A percentile compares a stretch with the other conserved stretches of the same genome.
phyloP scores from a whole-genome alignment of 2,888 invertebrate genomes.

The Oxycera nigricornis region DNA sequence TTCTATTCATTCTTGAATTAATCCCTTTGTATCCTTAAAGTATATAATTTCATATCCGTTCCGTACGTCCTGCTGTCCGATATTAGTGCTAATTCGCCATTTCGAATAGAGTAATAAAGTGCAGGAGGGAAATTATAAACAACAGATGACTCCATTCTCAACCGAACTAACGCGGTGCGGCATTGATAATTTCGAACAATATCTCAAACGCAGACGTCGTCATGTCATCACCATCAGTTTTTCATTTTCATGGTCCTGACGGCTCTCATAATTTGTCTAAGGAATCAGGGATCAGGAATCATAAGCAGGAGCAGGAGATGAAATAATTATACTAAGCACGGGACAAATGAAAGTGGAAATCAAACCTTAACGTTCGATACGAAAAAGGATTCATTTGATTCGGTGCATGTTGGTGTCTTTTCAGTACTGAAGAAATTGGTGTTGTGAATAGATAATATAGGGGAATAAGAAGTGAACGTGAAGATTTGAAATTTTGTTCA shows the following conservation, averaged over 20 bases:
- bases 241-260: constrained; percentile 39
- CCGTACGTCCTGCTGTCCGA: not conserved
- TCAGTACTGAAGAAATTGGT: no score
- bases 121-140: not conserved
- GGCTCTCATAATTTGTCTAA: constrained; percentile 44
- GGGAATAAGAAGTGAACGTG: no score
- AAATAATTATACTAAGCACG: constrained; percentile 15
- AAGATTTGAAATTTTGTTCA: no score
- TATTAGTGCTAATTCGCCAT: not conserved
- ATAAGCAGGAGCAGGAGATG: not conserved
- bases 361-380: no score
- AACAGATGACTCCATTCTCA: constrained; percentile 33
- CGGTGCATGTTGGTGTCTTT: no score
- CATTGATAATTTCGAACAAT: constrained; percentile 31
- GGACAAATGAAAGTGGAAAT: no score
- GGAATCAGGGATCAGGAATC: not conserved
- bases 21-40: not conserved
- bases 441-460: no score
- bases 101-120: not conserved
- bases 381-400: no score
- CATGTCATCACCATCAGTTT: constrained; percentile 44
- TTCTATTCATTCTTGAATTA: not conserved
- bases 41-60: constrained; percentile 33
- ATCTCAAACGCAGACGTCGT: constrained; percentile 32
- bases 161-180: not conserved